Evolutionary conservation across 2,797 vertebrate genomes (phyloP).

Genomic region (Phalloptychus januarius): DNA sequence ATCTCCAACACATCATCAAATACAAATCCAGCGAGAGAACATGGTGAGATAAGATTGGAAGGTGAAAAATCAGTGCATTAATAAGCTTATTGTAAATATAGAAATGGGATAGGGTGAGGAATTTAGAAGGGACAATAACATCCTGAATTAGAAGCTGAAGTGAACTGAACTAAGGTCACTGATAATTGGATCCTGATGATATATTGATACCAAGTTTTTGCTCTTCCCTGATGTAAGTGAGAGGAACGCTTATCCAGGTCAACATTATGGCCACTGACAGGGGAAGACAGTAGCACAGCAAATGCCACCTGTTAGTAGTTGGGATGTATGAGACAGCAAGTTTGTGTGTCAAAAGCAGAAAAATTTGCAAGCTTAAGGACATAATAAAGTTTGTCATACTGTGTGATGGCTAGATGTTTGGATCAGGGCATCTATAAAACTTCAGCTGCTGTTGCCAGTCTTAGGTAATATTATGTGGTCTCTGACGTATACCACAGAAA

Average conservation of each 20-base stretch:
- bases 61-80: slow-evolving; percentile 56
- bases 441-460: neutral
- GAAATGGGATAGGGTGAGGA: slow-evolving; percentile 36
- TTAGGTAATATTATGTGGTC: neutral
- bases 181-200: neutral
- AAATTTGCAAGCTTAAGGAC: neutral
- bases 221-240: neutral
- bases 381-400: neutral
- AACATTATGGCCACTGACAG: neutral
- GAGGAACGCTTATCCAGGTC: neutral
- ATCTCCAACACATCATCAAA: slow-evolving; percentile 15
- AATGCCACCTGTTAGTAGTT: neutral
- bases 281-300: neutral
- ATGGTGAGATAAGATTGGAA: slow-evolving; percentile 50
- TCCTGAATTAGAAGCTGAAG: slow-evolving; percentile 32
- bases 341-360: neutral
- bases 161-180: neutral
- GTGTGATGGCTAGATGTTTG: neutral
- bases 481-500: neutral
- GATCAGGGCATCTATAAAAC: neutral
- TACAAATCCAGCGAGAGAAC: slow-evolving; percentile 44
- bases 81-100: slow-evolving; percentile 48
- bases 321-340: neutral
- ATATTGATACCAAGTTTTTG: neutral
- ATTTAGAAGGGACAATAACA: slow-evolving; percentile 20